Percentiles rank a stretch among this genome's conserved stretches.
Conservation (phyloP, 1,140 invertebrate species). For the Drosophila nasuta region DNA sequence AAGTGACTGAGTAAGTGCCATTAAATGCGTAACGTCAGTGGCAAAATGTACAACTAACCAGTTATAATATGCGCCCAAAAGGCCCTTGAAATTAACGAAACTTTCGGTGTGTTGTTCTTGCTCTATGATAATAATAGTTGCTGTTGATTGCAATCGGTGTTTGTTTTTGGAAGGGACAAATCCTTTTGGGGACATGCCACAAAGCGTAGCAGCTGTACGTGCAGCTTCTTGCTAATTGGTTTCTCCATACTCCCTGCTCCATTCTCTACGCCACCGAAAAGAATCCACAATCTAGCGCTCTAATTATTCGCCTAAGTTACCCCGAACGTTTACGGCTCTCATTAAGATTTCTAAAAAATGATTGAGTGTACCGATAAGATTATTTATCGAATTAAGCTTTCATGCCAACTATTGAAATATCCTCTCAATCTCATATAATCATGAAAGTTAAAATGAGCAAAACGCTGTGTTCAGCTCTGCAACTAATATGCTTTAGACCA, state of each 20-base stretch:
- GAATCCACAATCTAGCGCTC: conserved; percentile 16
- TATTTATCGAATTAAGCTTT: too few species aligned
- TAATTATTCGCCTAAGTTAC: conserved; percentile 39
- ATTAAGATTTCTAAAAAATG: not conserved
- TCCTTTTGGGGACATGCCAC: conserved; percentile 1
- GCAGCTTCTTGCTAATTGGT: conserved; percentile 10
- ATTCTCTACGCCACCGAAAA: not conserved
- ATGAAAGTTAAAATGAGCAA: too few species aligned
- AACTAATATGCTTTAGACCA: too few species aligned
- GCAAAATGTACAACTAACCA: conserved; percentile 30
- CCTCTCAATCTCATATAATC: too few species aligned
- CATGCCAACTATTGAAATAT: too few species aligned
- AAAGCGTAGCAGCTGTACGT: conserved; percentile 3
- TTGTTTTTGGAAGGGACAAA: not conserved
- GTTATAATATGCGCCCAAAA: conserved; percentile 37
- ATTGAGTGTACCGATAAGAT: too few species aligned
- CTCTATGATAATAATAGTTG: too few species aligned
- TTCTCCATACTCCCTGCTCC: not conserved
- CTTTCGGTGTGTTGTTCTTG: not conserved
- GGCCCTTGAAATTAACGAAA: conserved; percentile 7
- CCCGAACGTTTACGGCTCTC: conserved; percentile 36
- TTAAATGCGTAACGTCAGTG: conserved; percentile 24
- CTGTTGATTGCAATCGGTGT: too few species aligned
- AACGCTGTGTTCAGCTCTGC: too few species aligned
- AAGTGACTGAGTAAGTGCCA: conserved; percentile 16